Base-by-base conservation (phyloP, 2,797 vertebrate species). In the Acipenser oxyrinchus region DNA sequence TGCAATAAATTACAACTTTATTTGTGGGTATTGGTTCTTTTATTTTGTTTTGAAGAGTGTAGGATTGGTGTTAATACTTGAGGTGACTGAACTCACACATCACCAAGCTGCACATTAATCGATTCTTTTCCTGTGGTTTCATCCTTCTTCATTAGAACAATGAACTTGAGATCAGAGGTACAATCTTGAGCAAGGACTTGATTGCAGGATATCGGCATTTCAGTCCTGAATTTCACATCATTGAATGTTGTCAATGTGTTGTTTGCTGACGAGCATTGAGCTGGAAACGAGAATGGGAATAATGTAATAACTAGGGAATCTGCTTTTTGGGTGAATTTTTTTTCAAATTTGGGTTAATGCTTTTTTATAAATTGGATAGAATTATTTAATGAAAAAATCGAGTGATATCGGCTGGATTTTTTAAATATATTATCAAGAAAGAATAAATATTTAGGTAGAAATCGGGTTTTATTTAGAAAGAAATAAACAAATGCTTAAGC, bases 151-250 rank as follows among this genome's bases (percentile, higher is more conserved):
- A 87, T 69, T 69, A 86, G 78, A 76, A 94, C 82, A 61, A 92
- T 70, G 73, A 93, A 94, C 75, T 91, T 93, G 52, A 88, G 78
- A 69, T 92, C 87, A 10, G 70, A 2, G 12, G 87, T 91, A 65
- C 90, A 91, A 69, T 95, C 93, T 70, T 92, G 89, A 67, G 82
- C 84, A 78, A 95, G 73, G 64, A 94, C 74, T 53, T 93, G 89
- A 78, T 81, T 76, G 76, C 90, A 95, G 15, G 83, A 86, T 68
- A 74, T 74, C 4, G 89, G 87, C 82, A 91, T 81, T 66, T 85
- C 74, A 2, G 84, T 87, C 65, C 75, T 82, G 74, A 73, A 84
- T 63, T 49, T 72, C 66, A 69, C 78, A 0, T 83, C 77, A 70
- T 89, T 87, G 73, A 88, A 90, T 8, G 86, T 86, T 64, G 67